phyloP scores from a whole-genome alignment of 2,113 vertebrate genomes.

The Dasyprocta punctata region DNA sequence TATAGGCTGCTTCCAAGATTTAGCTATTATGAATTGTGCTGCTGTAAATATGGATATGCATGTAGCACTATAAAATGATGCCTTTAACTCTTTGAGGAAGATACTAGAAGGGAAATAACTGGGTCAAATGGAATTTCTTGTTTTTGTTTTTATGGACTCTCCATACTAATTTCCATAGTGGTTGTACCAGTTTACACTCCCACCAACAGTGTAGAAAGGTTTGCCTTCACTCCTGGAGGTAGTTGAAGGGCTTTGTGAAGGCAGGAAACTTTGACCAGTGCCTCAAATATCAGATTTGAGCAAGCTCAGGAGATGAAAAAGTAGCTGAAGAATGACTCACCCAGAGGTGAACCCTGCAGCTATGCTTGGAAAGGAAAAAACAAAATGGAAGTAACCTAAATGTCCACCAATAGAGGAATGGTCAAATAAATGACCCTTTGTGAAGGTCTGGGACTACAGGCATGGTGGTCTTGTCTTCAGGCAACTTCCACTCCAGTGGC shows the following conservation, averaged over 20 bases:
- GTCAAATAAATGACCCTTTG: background rate
- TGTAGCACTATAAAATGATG: background rate
- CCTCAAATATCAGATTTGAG: conserved; percentile 31
- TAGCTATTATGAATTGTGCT: background rate
- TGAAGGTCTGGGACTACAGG: background rate
- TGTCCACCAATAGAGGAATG: background rate
- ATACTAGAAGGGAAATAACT: background rate
- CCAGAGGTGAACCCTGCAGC: background rate
- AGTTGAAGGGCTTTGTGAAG: background rate
- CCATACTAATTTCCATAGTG: background rate
- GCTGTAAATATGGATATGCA: background rate
- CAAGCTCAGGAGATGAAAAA: background rate
- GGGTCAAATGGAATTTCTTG: background rate
- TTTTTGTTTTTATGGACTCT: background rate
- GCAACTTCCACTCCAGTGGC: background rate
- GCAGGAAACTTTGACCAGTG: background rate
- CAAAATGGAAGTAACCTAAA: background rate
- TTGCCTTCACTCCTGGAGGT: background rate
- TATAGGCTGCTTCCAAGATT: background rate
- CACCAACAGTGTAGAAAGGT: background rate
- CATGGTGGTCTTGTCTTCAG: background rate
- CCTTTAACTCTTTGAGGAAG: background rate
- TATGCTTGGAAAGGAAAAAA: background rate
- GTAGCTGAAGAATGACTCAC: background rate
- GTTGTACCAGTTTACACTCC: background rate